A percentile compares a stretch with the other conserved stretches of the same genome.
phyloP scores from a whole-genome alignment of 2,797 vertebrate genomes.

The Poecilia wingei region DNA sequence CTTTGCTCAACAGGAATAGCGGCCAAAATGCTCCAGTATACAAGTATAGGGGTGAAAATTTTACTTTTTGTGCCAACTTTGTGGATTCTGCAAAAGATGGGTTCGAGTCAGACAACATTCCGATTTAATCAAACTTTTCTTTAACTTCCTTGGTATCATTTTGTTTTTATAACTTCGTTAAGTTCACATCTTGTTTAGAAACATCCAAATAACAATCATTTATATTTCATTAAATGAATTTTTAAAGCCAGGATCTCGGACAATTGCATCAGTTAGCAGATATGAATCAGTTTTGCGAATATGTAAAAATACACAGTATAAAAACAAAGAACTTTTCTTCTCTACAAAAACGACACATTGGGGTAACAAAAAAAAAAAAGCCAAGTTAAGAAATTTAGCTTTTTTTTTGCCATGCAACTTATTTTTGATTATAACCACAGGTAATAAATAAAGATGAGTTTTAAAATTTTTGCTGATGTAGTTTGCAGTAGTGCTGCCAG shows the following conservation, averaged over 20 bases:
- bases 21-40: conserved; percentile 13
- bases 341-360: background rate
- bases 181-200: background rate
- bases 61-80: background rate
- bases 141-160: background rate
- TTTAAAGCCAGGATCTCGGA: background rate
- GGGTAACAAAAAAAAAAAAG: background rate
- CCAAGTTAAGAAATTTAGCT: background rate
- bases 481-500: background rate
- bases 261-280: background rate
- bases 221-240: background rate
- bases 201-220: background rate
- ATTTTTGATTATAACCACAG: background rate
- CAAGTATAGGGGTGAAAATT: conserved; percentile 2
- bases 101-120: background rate
- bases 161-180: background rate
- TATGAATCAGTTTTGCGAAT: background rate
- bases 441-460: background rate
- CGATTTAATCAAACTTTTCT: background rate
- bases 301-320: background rate
- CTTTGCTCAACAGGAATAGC: conserved; percentile 51
- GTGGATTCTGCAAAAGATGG: background rate
- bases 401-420: background rate
- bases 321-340: background rate
- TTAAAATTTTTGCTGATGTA: background rate